Conservation (phyloP, 23 tunicate genomes). For the Halocynthia roretzi region DNA sequence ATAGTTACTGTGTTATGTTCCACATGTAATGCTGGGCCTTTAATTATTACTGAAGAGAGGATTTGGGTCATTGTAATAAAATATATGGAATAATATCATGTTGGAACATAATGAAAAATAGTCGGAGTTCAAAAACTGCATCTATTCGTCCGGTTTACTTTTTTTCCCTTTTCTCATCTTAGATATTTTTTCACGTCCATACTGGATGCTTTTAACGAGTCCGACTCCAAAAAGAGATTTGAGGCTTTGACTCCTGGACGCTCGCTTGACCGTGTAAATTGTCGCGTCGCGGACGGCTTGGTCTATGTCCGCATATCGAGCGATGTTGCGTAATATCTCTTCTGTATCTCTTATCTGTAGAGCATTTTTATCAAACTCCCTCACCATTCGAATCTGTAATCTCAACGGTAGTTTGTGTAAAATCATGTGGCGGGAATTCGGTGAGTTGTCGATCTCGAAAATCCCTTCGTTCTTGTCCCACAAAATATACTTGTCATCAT, state of each 20-base stretch:
- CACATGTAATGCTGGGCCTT: too few species aligned
- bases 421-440: conserved; percentile 34
- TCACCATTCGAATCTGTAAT: conserved; percentile 40
- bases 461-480: conserved; percentile 35
- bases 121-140: too few species aligned
- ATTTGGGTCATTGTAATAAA: too few species aligned
- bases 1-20: too few species aligned
- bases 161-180: conserved; percentile 59
- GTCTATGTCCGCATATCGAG: conserved; percentile 64
- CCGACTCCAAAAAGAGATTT: conserved; percentile 70
- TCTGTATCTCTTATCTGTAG: conserved; percentile 78
- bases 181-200: conserved; percentile 35
- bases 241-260: conserved; percentile 52
- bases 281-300: conserved; percentile 53
- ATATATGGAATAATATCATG: too few species aligned
- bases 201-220: conserved; percentile 43
- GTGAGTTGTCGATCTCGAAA: conserved; percentile 63
- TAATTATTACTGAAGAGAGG: too few species aligned
- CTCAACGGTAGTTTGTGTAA: conserved; percentile 44
- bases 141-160: background rate
- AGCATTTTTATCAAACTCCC: conserved; percentile 56
- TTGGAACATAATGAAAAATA: too few species aligned
- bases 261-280: conserved; percentile 39
- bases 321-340: conserved; percentile 64
- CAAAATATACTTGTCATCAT: conserved; percentile 8